Evolutionary conservation across 2,888 invertebrate species (phyloP).

Genomic region (Tetragonula carbonaria): DNA sequence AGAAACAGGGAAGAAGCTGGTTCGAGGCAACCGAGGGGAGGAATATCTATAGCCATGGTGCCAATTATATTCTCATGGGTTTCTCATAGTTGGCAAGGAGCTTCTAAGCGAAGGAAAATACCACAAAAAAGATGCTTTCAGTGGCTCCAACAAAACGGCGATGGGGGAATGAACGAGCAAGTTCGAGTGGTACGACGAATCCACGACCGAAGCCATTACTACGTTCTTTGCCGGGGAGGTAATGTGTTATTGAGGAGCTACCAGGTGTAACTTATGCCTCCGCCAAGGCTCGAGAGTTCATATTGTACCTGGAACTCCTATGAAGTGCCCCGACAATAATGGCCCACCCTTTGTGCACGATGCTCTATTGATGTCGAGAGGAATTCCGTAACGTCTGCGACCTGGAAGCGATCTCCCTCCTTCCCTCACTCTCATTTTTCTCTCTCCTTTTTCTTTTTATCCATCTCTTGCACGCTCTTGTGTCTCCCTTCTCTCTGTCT

Average conservation of each 20-base stretch:
- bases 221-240: conserved; percentile 63
- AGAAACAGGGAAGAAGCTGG: background rate
- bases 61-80: conserved; percentile 79
- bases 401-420: conserved; percentile 49
- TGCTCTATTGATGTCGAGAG: conserved; percentile 74
- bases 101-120: conserved; percentile 48
- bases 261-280: conserved; percentile 78
- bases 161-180: conserved; percentile 44
- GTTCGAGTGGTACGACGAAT: conserved; percentile 65
- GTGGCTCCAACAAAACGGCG: conserved; percentile 61
- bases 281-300: conserved; percentile 69
- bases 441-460: conserved; percentile 16
- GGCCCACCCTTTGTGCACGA: conserved; percentile 73
- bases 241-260: conserved; percentile 77
- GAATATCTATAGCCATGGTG: conserved; percentile 55
- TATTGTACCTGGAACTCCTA: conserved; percentile 70
- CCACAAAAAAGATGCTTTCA: conserved; percentile 62
- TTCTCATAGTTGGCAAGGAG: conserved; percentile 52
- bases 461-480: too few species aligned
- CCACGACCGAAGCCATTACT: conserved; percentile 66
- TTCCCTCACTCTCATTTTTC: conserved; percentile 33
- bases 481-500: background rate
- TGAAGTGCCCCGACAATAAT: conserved; percentile 73
- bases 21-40: background rate
- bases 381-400: conserved; percentile 75